Percentiles rank a stretch among this genome's conserved stretches.
These are phyloP conservation scores for Zoroaster sp. DNA, from an alignment of 53 echinoderm and acorn worm genomes.

Conservation along the genomic window DNA sequence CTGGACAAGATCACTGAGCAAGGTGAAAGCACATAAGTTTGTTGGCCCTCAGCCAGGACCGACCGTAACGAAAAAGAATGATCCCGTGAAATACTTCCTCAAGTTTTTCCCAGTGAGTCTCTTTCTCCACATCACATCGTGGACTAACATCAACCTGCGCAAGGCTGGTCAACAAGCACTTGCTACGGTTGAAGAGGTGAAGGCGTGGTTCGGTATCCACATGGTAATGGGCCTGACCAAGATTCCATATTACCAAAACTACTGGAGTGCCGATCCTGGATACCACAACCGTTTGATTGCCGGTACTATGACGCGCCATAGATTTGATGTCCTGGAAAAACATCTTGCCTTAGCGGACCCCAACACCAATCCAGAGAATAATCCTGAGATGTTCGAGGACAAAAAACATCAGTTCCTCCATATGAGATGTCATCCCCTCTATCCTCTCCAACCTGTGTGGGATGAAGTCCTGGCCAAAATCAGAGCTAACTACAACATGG, in stretches of 20 bases:
- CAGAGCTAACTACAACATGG: constrained; percentile 4
- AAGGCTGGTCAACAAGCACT: background rate
- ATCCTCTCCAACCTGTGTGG: constrained; percentile 28
- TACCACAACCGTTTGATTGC: constrained; percentile 19
- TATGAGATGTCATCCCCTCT: background rate
- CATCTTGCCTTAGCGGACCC: constrained; percentile 27
- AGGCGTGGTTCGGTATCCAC: constrained; percentile 16
- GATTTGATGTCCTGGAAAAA: background rate
- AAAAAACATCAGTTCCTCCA: background rate
- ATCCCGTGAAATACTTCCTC: constrained; percentile 19
- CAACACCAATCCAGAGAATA: background rate
- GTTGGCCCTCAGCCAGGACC: constrained; percentile 6
- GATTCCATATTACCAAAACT: background rate
- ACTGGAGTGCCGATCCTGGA: constrained; percentile 27
- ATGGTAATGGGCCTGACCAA: constrained; percentile 32
- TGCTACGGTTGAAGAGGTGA: background rate
- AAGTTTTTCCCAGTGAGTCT: constrained; percentile 7
- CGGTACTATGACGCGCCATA: background rate
- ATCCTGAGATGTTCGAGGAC: background rate
- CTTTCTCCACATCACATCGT: background rate
- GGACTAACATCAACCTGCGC: constrained; percentile 37
- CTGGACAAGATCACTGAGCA: constrained; percentile 2
- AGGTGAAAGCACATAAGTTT: background rate
- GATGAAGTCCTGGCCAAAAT: background rate
- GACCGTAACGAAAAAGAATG: background rate